Percentiles rank a stretch among this genome's conserved stretches.
Evolutionary conservation across 2,888 invertebrate genomes (phyloP).

Genomic region (Scelioninae gen. 1): DNA sequence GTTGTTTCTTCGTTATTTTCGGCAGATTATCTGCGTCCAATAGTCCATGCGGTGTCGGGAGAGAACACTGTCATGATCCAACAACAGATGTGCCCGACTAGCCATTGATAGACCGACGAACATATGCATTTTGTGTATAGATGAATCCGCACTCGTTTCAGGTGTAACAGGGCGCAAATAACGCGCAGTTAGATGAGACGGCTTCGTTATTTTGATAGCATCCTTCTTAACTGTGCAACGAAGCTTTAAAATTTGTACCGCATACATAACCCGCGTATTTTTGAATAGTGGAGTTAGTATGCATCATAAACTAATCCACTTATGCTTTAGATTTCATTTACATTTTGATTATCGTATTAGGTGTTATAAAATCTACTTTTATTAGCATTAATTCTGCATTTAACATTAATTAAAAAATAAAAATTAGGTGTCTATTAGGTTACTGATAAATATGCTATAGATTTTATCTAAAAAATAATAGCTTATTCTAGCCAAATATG

Average conservation of each 20-base stretch:
- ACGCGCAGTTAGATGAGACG: constrained; percentile 78
- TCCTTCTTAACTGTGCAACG: constrained; percentile 66
- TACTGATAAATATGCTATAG: no score
- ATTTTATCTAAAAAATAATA: no score
- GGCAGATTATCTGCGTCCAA: constrained; percentile 74
- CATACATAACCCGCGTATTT: constrained; percentile 1
- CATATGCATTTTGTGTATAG: constrained; percentile 66
- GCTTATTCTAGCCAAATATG: no score
- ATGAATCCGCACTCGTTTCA: constrained; percentile 74
- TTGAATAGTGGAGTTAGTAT: constrained; percentile 27
- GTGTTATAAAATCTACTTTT: not conserved
- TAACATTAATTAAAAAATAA: no score
- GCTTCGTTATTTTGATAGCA: constrained; percentile 82
- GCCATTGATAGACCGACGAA: constrained; percentile 60
- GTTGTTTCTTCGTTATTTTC: constrained; percentile 73
- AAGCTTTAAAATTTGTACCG: constrained; percentile 34
- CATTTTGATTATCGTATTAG: not conserved
- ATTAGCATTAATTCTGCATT: no score
- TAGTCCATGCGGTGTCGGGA: constrained; percentile 64
- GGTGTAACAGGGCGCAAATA: constrained; percentile 79
- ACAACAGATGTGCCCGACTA: constrained; percentile 74
- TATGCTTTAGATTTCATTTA: constrained; percentile 17
- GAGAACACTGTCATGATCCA: constrained; percentile 62
- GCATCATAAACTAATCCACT: constrained; percentile 19
- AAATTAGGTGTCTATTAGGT: no score